Conservation (phyloP, 2,888 invertebrate species). For the Aspidiotus destructor region DNA sequence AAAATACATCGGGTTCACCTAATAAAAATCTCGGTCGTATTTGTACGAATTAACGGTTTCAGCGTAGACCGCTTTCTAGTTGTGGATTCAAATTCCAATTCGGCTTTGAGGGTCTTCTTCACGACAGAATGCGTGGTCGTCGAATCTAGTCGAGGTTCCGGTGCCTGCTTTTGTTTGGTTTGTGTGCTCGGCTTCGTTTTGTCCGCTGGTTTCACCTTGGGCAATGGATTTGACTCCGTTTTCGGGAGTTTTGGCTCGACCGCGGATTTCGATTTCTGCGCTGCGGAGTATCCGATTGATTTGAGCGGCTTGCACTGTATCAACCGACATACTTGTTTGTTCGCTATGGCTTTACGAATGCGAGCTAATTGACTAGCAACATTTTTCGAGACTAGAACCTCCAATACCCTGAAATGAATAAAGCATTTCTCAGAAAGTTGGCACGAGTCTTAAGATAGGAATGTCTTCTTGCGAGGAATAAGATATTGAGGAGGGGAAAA, state of each 20-base stretch:
- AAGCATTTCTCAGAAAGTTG: too few species aligned
- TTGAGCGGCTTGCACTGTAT: conserved; percentile 36
- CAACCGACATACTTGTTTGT: conserved; percentile 37
- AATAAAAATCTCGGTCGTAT: too few species aligned
- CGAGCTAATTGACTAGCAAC: conserved; percentile 37
- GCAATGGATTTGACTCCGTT: not conserved
- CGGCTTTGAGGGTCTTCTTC: too few species aligned
- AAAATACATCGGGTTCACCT: too few species aligned
- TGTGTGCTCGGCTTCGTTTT: not conserved
- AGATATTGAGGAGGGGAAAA: too few species aligned
- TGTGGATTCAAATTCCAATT: too few species aligned
- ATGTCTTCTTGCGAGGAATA: too few species aligned
- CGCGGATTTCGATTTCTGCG: too few species aligned
- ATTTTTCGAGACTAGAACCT: conserved; percentile 37
- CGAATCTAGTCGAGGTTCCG: not conserved
- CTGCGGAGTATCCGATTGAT: not conserved
- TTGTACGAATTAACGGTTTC: too few species aligned
- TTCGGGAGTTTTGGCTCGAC: not conserved
- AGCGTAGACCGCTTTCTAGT: too few species aligned
- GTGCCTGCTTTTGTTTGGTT: not conserved
- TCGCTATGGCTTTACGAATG: conserved; percentile 37
- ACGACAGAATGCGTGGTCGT: too few species aligned
- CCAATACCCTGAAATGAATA: conserved; percentile 37
- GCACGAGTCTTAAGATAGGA: too few species aligned
- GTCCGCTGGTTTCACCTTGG: not conserved